These are phyloP conservation scores for Marmota monax DNA, from an alignment of 2,113 vertebrate genomes.

Conservation along the genomic window DNA sequence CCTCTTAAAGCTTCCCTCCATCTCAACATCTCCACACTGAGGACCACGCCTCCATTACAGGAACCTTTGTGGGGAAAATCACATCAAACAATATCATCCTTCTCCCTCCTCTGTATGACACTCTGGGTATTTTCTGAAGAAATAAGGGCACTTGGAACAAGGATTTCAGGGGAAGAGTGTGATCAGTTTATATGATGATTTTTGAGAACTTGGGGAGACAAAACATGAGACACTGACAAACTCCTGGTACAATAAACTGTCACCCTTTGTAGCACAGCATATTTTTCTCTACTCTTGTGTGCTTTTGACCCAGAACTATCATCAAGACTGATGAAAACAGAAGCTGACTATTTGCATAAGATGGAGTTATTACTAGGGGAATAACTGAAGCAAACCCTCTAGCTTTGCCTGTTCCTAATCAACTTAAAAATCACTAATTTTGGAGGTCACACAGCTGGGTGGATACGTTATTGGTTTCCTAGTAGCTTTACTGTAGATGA, in stretches of 20 bases:
- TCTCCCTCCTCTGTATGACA: not conserved
- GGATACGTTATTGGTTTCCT: too few species aligned
- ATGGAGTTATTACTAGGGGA: not conserved
- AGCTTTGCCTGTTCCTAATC: too few species aligned
- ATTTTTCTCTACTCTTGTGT: not conserved
- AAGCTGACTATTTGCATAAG: not conserved
- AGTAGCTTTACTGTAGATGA: too few species aligned
- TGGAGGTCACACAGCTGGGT: too few species aligned
- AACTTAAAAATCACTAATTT: not conserved
- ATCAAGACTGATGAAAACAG: not conserved
- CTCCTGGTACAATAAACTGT: not conserved
- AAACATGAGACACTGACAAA: not conserved
- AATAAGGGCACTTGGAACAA: not conserved
- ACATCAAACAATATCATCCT: not conserved
- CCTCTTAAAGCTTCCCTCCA: not conserved
- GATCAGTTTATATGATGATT: not conserved
- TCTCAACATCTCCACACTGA: not conserved
- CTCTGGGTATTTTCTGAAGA: not conserved
- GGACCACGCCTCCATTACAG: not conserved
- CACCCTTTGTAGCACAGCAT: not conserved
- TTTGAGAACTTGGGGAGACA: too few species aligned
- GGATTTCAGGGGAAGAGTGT: too few species aligned
- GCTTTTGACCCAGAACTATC: not conserved
- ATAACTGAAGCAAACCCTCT: not conserved
- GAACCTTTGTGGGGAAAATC: not conserved